Evolutionary conservation across 2,113 vertebrate species (phyloP), one percentile per base, ranked within the genome.

Genomic region (Cyprinodon brontotheroides): DNA sequence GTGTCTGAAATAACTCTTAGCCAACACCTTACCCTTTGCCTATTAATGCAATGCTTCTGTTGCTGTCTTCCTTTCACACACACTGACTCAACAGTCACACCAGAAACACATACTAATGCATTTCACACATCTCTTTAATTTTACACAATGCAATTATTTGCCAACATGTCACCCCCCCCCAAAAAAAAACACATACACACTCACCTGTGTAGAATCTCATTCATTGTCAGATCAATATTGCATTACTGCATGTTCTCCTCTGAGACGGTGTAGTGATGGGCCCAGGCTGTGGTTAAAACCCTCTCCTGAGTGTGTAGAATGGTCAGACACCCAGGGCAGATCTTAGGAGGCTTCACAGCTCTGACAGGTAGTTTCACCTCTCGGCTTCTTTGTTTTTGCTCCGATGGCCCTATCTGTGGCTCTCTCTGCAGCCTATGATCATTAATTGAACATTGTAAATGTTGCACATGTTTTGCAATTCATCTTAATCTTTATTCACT

Each of bases 161-260:
- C 68, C 78, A 67, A 64, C 57, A 69, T 64, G 74, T 66, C 80
- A 82, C 41, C 38, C 65, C 29, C 29, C 29, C 29, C 29, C 1
- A 29, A 29, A 29, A 29, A 29, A 29, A 75, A 57, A 81, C 64
- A 77, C 36, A 68, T 65, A 81, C 47, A 84, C 67, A 81, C 68
- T 75, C 70, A 78, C 70, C 72, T 67, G 69, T 67, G 57, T 39
- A 36, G 48, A 14, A 15, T 17, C 57, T 74, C 68, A 77, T 75
- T 40, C 76, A 78, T 68, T 86, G 87, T 86, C 86, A 88, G 86
- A 93, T 93, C 92, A 92, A 93, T 92, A 92, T 85, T 91, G 90
- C 86, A 93, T 92, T 91, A 91, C 82, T 84, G 87, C 70, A 60
- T 92, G 87, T 91, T 89, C 86, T 88, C 82, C 80, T 87, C 74